phyloP scores from a whole-genome alignment of 2,113 vertebrate species.

The Osmerus mordax region DNA sequence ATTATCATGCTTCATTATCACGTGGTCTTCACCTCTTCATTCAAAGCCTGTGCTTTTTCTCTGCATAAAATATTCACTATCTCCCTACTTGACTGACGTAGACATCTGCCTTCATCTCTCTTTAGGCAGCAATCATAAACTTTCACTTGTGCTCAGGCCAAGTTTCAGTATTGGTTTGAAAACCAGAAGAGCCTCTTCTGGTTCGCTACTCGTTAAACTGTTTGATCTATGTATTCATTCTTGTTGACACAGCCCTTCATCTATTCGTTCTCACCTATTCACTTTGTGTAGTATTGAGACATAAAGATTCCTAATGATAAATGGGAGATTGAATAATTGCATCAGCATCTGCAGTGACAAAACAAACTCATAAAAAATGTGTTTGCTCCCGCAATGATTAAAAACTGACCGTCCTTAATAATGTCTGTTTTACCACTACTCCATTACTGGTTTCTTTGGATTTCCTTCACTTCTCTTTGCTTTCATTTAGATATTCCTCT shows the following conservation, averaged over 20 bases:
- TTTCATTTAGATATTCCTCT: background rate
- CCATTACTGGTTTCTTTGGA: background rate
- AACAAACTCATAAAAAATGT: background rate
- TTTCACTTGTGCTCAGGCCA: no score
- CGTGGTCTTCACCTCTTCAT: constrained; percentile 26
- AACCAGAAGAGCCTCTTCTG: no score
- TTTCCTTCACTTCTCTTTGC: background rate
- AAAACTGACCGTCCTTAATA: background rate
- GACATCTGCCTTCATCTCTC: no score
- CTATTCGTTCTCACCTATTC: no score
- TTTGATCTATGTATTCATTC: no score
- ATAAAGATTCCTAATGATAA: no score
- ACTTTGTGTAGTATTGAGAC: no score
- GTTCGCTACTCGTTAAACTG: no score
- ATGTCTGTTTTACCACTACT: background rate
- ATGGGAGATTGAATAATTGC: no score
- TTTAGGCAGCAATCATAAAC: no score
- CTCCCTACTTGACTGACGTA: background rate
- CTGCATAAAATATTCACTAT: constrained; percentile 40
- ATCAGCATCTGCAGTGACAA: background rate
- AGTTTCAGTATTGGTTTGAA: no score
- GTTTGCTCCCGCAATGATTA: constrained; percentile 1
- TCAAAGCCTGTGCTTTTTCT: constrained; percentile 35
- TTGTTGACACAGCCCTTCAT: no score
- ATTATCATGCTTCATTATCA: constrained; percentile 30